Conservation (phyloP, 2,113 vertebrate species). For the Phocoena phocoena region DNA sequence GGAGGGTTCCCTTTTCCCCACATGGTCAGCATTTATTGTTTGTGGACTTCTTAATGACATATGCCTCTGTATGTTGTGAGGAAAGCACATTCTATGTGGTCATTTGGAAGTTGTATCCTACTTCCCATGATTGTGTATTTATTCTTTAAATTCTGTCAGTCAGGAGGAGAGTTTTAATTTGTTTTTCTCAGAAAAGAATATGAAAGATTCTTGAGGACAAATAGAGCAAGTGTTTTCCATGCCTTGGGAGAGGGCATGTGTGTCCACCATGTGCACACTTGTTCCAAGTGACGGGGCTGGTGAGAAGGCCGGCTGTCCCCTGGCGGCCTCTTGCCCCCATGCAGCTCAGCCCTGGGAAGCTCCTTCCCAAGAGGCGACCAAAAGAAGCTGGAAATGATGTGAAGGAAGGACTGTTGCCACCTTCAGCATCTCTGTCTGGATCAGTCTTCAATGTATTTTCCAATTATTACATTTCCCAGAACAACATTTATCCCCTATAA, state of each 20-base stretch:
- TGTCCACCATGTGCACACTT: fast-evolving
- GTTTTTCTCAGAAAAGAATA: conserved; percentile 1
- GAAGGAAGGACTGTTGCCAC: background rate
- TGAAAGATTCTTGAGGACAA: background rate
- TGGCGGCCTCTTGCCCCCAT: background rate
- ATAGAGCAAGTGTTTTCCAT: background rate
- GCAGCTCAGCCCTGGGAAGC: background rate
- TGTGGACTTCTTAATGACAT: background rate
- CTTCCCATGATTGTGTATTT: background rate
- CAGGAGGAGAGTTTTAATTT: background rate
- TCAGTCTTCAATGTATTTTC: background rate
- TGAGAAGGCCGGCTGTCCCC: background rate
- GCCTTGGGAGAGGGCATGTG: background rate
- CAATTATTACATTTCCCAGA: background rate
- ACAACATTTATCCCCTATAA: background rate
- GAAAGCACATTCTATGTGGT: background rate
- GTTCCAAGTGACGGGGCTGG: background rate
- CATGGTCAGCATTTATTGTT: background rate
- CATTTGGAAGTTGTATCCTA: background rate
- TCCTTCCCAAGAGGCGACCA: background rate
- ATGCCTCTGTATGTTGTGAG: background rate
- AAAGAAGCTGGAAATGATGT: background rate
- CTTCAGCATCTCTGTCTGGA: background rate
- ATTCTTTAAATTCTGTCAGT: background rate
- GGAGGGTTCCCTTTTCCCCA: background rate